Percentiles rank a stretch among this genome's conserved stretches.
These are phyloP conservation scores for Drosophila pseudoobscura DNA, from an alignment of 1,140 invertebrate species.

Conservation along the genomic window DNA sequence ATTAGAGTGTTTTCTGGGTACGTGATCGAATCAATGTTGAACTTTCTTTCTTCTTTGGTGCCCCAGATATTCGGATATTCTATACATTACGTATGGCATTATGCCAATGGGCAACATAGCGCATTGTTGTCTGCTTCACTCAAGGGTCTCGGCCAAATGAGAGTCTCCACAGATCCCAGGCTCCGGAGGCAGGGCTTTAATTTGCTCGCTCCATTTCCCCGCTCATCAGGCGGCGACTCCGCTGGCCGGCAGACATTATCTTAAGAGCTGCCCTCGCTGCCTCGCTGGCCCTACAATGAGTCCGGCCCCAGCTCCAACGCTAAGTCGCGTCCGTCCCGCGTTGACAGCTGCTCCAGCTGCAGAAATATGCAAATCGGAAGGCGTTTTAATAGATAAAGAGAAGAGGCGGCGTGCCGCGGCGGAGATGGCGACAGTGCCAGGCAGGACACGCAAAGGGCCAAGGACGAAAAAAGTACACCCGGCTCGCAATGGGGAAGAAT, in stretches of 20 bases:
- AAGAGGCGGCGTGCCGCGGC: conserved; percentile 65
- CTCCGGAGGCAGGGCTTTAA: conserved; percentile 49
- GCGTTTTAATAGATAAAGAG: conserved; percentile 81
- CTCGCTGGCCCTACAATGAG: conserved; percentile 63
- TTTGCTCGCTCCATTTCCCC: conserved; percentile 52
- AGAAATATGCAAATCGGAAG: conserved; percentile 81
- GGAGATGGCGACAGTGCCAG: conserved; percentile 20
- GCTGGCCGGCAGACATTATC: conserved; percentile 57
- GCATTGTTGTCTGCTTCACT: conserved; percentile 5
- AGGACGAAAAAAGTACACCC: conserved; percentile 65
- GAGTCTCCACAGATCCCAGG: not conserved
- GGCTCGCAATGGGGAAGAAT: conserved; percentile 59
- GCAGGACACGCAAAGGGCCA: conserved; percentile 54
- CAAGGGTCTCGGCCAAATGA: not conserved
- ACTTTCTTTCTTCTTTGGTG: not conserved
- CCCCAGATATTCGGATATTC: conserved; percentile 3
- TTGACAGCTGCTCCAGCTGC: conserved; percentile 80
- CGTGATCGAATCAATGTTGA: not conserved
- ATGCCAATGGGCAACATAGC: conserved; percentile 14
- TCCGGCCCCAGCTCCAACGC: conserved; percentile 29
- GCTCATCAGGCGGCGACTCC: conserved; percentile 41
- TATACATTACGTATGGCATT: not conserved
- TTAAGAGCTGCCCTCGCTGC: conserved; percentile 48
- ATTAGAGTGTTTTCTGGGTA: no score
- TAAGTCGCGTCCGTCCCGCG: conserved; percentile 50